Percentiles rank a stretch among this genome's conserved stretches.
phyloP scores from a whole-genome alignment of 2,888 invertebrate species.

The Stenolophus ochropezus region DNA sequence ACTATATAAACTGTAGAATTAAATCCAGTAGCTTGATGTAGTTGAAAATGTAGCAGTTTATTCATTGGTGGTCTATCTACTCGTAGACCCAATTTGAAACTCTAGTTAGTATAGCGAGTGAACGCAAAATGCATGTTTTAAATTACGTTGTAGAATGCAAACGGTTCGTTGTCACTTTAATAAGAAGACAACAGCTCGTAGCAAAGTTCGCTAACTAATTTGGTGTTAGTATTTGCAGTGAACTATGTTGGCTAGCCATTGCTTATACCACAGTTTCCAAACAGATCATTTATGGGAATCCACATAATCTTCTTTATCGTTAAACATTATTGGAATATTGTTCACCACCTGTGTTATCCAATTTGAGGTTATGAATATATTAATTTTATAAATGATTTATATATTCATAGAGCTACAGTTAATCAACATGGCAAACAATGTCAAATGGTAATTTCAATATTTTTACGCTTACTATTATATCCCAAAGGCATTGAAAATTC shows the following conservation, averaged over 20 bases:
- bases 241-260: constrained; percentile 6
- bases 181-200: too few species aligned
- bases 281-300: constrained; percentile 26
- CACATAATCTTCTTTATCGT: constrained; percentile 19
- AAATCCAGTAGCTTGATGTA: too few species aligned
- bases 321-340: constrained; percentile 7
- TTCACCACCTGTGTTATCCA: constrained; percentile 3
- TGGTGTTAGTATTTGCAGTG: neutral
- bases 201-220: constrained; percentile 17
- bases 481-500: too few species aligned
- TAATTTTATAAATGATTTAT: neutral
- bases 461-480: neutral
- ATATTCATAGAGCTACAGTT: neutral
- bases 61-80: too few species aligned
- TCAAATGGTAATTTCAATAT: neutral
- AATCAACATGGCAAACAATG: neutral
- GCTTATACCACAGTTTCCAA: neutral
- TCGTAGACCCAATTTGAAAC: too few species aligned
- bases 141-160: too few species aligned
- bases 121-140: too few species aligned
- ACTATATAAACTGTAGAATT: too few species aligned
- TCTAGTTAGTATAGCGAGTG: too few species aligned
- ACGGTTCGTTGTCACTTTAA: too few species aligned
- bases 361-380: constrained; percentile 2
- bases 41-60: too few species aligned